Evolutionary conservation across 2,888 invertebrate species (phyloP), one percentile per base, ranked within the genome.

Genomic region (Drosophila neotestacea): DNA sequence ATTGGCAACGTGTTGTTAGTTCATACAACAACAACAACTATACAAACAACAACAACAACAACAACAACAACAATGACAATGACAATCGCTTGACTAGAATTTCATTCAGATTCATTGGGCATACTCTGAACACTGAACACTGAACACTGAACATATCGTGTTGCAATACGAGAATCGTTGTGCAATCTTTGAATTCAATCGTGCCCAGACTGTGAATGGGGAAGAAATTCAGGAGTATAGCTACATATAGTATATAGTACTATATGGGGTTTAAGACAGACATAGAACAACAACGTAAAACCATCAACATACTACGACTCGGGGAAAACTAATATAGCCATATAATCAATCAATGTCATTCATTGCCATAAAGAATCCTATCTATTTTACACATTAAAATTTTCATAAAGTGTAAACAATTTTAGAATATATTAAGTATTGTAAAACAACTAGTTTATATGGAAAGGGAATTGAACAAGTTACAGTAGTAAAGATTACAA

Each of bases 81-180:
- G 47, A 22, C 13, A 36, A 27, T 27, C 42, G 62, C 68, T 73
- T 62, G 76, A 55, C 64, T 79, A 36, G 44, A 46, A 51, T 74
- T 75, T 79, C 79, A 77, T 65, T 70, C 58, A 70, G 54, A 65
- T 73, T 61, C 76, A 74, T 28, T 52, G 62, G 36, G 42, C 61
- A 48, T 54, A 41, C 55, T 38, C 58, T 38, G 22, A 22, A n/a
- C n/a, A n/a, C n/a, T n/a, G n/a, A n/a, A 22, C 22, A 22, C 22
- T 22, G 22, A 22, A 22, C 22, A 22, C 27, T 32, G 39, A 2
- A 32, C 22, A 51, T 75, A 67, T 69, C 44, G 44, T 32, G 16
- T 64, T 58, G 30, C 54, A 39, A 36, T 36, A 32, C 42, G 13
- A 48, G 9, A 42, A 41, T 22, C 36, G 30, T 60, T 50, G 22